Conservation (phyloP, 2,113 vertebrate species). For the Macquaria ambigua region DNA sequence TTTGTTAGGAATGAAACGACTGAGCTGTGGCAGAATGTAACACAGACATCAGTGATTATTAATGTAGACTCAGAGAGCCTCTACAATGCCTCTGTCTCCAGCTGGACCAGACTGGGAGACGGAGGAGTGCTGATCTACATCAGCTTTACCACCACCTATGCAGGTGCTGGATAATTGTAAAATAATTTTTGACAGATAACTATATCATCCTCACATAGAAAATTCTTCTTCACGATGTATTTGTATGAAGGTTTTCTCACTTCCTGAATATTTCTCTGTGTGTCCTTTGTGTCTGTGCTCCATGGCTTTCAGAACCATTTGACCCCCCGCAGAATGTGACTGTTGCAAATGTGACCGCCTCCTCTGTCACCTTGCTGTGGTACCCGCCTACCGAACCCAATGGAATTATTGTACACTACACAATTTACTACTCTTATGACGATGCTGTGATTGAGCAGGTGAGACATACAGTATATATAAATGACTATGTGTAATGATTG, state of each 20-base stretch:
- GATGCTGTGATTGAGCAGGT: conserved; percentile 87
- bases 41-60: conserved; percentile 86
- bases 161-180: conserved; percentile 83
- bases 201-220: background rate
- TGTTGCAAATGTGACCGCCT: conserved; percentile 87
- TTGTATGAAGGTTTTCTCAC: background rate
- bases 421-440: conserved; percentile 88
- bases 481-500: background rate
- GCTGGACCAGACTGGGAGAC: conserved; percentile 92
- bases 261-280: background rate
- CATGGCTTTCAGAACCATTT: conserved; percentile 85
- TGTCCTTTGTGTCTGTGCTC: conserved; percentile 14
- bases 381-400: conserved; percentile 90
- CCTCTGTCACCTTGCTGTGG: conserved; percentile 90
- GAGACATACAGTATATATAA: conserved; percentile 55
- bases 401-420: conserved; percentile 90
- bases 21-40: conserved; percentile 84
- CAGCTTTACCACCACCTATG: conserved; percentile 88
- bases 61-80: conserved; percentile 88
- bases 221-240: background rate
- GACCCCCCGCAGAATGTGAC: conserved; percentile 90
- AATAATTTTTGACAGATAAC: conserved; percentile 7
- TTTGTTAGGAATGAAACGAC: conserved; percentile 85
- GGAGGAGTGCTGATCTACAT: conserved; percentile 88
- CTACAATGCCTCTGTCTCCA: conserved; percentile 91